Conservation (phyloP, 2,797 vertebrate species). For the Hippocampus kuda region DNA sequence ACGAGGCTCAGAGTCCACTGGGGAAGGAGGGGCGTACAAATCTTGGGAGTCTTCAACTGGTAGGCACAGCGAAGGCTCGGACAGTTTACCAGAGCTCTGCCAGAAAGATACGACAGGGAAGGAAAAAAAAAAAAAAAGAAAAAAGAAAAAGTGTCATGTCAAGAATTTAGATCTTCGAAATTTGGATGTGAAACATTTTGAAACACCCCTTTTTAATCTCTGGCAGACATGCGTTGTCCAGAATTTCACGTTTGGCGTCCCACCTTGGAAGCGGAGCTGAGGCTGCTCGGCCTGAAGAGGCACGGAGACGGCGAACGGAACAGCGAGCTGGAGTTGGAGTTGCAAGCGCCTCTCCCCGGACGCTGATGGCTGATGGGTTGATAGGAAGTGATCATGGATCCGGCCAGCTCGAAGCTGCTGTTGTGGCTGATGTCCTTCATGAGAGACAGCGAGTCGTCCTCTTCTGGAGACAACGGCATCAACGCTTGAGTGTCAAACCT, state of each 20-base stretch:
- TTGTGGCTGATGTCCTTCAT: conserved; percentile 90
- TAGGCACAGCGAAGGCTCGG: conserved; percentile 86
- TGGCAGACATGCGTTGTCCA: too few relatives aligned
- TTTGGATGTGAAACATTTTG: too few relatives aligned
- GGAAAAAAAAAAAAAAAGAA: not conserved
- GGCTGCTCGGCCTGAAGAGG: conserved; percentile 83
- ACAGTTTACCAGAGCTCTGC: conserved; percentile 92
- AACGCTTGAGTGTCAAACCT: not conserved
- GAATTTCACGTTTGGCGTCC: conserved; percentile 4
- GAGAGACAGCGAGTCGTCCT: conserved; percentile 78
- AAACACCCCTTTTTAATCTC: too few relatives aligned
- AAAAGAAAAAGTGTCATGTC: too few relatives aligned
- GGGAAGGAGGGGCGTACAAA: conserved; percentile 66
- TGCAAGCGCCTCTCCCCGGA: conserved; percentile 59
- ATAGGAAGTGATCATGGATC: conserved; percentile 92
- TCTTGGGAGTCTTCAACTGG: conserved; percentile 78
- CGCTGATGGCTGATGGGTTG: conserved; percentile 77
- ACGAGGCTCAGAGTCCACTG: conserved; percentile 69
- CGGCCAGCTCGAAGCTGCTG: conserved; percentile 92
- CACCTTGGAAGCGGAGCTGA: conserved; percentile 92
- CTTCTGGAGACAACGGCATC: conserved; percentile 63
- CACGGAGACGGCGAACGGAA: conserved; percentile 90
- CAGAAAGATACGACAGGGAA: not conserved
- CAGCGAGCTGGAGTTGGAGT: conserved; percentile 30
- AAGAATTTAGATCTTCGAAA: not conserved